phyloP scores from a whole-genome alignment of 1,140 invertebrate species.

The Calephelis virginiensis region DNA sequence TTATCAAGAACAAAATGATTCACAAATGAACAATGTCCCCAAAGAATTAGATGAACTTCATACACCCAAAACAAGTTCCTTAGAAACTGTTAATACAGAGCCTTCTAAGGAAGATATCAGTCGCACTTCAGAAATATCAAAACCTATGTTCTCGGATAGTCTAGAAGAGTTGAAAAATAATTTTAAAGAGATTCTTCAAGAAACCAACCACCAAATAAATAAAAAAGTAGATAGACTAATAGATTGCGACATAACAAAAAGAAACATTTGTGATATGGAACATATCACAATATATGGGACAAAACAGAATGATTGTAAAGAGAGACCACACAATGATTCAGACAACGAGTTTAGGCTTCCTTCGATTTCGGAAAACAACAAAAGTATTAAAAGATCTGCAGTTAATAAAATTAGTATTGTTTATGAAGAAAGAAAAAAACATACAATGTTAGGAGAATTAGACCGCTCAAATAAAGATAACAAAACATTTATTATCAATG shows the following conservation, averaged over 20 bases:
- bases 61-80: conserved; percentile 59
- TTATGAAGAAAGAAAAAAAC: conserved; percentile 40
- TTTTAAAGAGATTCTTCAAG: conserved; percentile 46
- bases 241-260: conserved; percentile 26
- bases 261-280: conserved; percentile 56
- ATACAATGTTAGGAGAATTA: conserved; percentile 49
- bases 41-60: conserved; percentile 46
- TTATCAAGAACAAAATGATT: conserved; percentile 34
- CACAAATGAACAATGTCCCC: conserved; percentile 21
- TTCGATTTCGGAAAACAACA: conserved; percentile 57
- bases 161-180: conserved; percentile 59
- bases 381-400: conserved; percentile 22
- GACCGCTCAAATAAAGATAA: conserved; percentile 47
- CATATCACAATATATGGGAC: conserved; percentile 65
- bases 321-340: conserved; percentile 18
- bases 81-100: conserved; percentile 50
- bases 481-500: conserved; percentile 60
- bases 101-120: conserved; percentile 20
- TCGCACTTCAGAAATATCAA: conserved; percentile 24
- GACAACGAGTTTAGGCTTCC: conserved; percentile 47
- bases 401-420: conserved; percentile 37
- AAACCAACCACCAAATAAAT: conserved; percentile 15
- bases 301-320: conserved; percentile 40
- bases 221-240: conserved; percentile 28
- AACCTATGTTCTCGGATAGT: conserved; percentile 51